Evolutionary conservation across 2,888 invertebrate species (phyloP).

Genomic region (Trichopoda pennipes): DNA sequence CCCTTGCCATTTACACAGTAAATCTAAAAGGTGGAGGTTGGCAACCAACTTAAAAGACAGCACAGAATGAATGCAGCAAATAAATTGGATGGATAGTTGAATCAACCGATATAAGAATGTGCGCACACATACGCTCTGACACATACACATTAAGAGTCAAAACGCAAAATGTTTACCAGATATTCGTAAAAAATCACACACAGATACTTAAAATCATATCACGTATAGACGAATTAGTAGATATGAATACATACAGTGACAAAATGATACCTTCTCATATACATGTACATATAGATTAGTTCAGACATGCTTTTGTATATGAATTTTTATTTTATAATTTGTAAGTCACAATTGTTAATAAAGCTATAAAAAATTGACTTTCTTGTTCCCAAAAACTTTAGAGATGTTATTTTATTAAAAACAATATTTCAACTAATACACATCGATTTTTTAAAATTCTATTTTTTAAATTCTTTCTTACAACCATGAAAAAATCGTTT

Average conservation of each 20-base stretch:
- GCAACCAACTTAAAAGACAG: conserved; percentile 55
- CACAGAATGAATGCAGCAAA: conserved; percentile 55
- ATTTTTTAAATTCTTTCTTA: conserved; percentile 38
- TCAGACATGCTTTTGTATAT: conserved; percentile 20
- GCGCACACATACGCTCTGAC: not conserved
- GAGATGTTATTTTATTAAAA: conserved; percentile 7
- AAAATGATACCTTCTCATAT: conserved; percentile 47
- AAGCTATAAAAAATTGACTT: conserved; percentile 1
- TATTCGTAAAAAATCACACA: conserved; percentile 34
- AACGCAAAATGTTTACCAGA: conserved; percentile 55
- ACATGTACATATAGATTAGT: conserved; percentile 26
- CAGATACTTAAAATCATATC: conserved; percentile 29
- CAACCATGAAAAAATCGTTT: conserved; percentile 72
- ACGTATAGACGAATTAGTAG: conserved; percentile 53
- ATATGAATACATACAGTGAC: conserved; percentile 58
- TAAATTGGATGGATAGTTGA: conserved; percentile 60
- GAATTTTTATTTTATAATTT: conserved; percentile 16
- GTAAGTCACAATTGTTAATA: conserved; percentile 47
- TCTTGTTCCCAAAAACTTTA: conserved; percentile 12
- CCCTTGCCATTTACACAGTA: not conserved
- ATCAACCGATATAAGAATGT: conserved; percentile 54
- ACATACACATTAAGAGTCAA: conserved; percentile 23
- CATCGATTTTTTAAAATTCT: conserved; percentile 39
- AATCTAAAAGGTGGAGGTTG: conserved; percentile 41
- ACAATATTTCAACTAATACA: not conserved